Conservation (phyloP, 2,797 vertebrate genomes). For the Graptemys geographica region DNA sequence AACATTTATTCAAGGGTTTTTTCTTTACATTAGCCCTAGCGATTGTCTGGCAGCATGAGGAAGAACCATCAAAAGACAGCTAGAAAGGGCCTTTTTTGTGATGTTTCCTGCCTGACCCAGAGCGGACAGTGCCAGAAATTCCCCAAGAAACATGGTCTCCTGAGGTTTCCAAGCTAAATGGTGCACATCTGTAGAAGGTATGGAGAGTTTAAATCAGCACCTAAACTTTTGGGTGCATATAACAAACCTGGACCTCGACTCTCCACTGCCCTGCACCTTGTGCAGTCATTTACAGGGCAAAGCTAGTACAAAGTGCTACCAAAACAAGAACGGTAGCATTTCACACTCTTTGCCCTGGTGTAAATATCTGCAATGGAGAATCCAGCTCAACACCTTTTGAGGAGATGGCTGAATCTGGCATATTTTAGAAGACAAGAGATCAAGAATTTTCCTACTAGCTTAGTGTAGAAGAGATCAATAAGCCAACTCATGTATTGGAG, state of each 20-base stretch:
- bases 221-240: neutral
- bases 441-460: neutral
- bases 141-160: neutral
- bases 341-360: too few relatives aligned
- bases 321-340: neutral
- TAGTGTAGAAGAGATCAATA: neutral
- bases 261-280: neutral
- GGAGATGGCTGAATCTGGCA: neutral
- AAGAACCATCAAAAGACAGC: neutral
- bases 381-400: neutral
- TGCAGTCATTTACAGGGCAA: neutral
- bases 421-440: neutral
- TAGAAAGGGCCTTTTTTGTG: neutral
- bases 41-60: neutral
- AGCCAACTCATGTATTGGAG: neutral
- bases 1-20: neutral
- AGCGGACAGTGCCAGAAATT: neutral
- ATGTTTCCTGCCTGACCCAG: neutral
- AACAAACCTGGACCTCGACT: neutral
- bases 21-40: neutral
- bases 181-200: neutral
- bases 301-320: neutral
- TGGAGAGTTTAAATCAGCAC: neutral
- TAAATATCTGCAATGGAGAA: neutral
- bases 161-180: neutral